These are phyloP conservation scores for Acanthopleura granulata DNA, from an alignment of 2,888 invertebrate genomes.

Conservation along the genomic window DNA sequence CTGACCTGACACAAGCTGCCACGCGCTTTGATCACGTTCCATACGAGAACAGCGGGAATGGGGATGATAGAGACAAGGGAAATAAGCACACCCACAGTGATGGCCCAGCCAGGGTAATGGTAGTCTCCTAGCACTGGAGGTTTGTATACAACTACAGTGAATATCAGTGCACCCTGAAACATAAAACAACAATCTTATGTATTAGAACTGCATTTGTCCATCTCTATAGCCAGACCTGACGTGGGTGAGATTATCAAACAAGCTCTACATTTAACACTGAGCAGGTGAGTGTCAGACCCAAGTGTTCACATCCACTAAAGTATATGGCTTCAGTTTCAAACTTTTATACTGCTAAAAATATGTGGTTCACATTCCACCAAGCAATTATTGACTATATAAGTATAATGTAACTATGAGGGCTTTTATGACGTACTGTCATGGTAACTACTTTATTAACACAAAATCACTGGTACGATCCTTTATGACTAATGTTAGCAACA, in stretches of 20 bases:
- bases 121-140: neutral
- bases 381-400: no score
- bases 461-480: no score
- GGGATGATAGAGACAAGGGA: constrained; percentile 15
- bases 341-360: no score
- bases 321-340: no score
- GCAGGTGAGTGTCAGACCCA: no score
- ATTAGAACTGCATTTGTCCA: neutral
- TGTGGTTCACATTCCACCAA: no score
- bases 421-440: no score
- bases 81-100: constrained; percentile 10
- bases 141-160: neutral
- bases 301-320: no score
- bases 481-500: no score
- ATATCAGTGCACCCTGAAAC: constrained; percentile 16
- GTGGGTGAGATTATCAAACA: neutral
- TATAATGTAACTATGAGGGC: no score
- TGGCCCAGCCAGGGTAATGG: constrained; percentile 17
- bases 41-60: neutral
- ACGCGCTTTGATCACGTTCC: neutral
- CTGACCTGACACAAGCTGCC: constrained; percentile 9
- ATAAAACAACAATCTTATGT: neutral
- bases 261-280: no score
- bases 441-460: no score
- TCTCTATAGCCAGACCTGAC: neutral